Conservation (phyloP, 2,797 vertebrate genomes). For the Artibeus lituratus region DNA sequence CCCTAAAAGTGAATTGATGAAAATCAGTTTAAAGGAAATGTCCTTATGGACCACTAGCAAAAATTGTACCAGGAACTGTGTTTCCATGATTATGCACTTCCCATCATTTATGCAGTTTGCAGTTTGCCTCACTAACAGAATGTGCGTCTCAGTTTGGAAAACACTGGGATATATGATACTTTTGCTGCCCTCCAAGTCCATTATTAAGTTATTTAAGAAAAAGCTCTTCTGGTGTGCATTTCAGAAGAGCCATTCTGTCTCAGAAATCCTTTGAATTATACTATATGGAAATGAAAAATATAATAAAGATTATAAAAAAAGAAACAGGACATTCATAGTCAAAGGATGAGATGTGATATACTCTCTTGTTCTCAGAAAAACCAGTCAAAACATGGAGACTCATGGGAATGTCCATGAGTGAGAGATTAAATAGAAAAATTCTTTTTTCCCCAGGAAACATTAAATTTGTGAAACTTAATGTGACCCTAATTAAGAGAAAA, state of each 20-base stretch:
- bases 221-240: neutral
- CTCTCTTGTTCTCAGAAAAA: neutral
- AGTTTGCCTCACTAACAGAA: neutral
- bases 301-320: too few relatives aligned
- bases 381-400: neutral
- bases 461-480: conserved; percentile 47
- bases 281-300: too few relatives aligned
- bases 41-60: neutral
- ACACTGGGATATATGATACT: neutral
- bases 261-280: neutral
- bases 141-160: neutral
- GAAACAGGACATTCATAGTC: neutral
- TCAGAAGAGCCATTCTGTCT: neutral
- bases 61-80: neutral
- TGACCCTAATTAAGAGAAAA: neutral
- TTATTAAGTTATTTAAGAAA: neutral
- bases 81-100: neutral
- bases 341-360: neutral
- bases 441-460: neutral
- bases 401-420: neutral
- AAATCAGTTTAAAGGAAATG: neutral
- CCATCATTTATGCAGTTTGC: neutral
- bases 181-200: neutral
- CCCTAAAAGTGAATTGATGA: neutral
- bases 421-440: conserved; percentile 1